Evolutionary conservation across 2,113 vertebrate species (phyloP).

Genomic region (Ahaetulla prasina): DNA sequence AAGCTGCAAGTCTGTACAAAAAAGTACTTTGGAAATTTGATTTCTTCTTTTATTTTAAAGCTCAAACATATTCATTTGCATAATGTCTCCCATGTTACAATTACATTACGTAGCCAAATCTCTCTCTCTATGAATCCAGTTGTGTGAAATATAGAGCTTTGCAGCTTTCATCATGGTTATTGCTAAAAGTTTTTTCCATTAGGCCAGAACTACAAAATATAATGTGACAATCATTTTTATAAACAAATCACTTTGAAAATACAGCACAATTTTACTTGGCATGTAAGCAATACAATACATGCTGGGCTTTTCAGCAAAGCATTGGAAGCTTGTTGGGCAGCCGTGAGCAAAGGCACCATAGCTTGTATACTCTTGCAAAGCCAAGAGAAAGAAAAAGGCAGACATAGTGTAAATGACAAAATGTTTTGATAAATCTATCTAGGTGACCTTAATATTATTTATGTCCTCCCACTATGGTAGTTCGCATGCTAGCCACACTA

Average conservation of each 20-base stretch:
- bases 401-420: not conserved
- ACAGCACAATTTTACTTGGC: not conserved
- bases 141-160: not conserved
- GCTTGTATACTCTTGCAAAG: not conserved
- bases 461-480: not conserved
- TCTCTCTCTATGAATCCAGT: not conserved
- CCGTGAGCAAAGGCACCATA: not conserved
- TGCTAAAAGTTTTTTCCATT: not conserved
- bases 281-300: not conserved
- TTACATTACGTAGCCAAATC: not conserved
- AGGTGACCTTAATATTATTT: not conserved
- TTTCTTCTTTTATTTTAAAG: not conserved
- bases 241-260: not conserved
- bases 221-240: not conserved
- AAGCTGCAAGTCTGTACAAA: not conserved
- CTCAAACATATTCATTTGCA: not conserved
- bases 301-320: not conserved
- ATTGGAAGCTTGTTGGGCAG: not conserved
- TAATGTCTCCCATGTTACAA: not conserved
- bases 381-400: not conserved
- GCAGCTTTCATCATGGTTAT: not conserved
- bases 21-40: not conserved
- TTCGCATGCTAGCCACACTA: not conserved
- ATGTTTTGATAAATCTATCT: not conserved
- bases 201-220: not conserved